phyloP scores from a whole-genome alignment of 2,113 vertebrate genomes.

The Alces alces region DNA sequence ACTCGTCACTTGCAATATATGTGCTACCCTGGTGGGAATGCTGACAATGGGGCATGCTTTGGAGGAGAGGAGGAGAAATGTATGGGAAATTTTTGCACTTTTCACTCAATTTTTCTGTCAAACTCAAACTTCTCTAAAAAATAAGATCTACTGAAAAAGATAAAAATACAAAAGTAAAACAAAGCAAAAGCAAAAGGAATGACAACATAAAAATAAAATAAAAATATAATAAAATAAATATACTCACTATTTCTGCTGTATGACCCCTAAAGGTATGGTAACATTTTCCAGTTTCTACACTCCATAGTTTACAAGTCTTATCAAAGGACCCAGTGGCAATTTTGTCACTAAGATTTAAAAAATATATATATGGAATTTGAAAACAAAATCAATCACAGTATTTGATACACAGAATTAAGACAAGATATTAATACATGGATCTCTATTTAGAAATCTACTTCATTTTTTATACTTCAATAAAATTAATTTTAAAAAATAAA shows the following conservation, averaged over 20 bases:
- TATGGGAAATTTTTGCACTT: neutral
- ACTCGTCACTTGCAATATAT: neutral
- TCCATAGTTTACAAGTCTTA: conserved; percentile 96
- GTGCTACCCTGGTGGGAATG: neutral
- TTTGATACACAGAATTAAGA: neutral
- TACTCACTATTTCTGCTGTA: conserved; percentile 93
- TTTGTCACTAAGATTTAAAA: conserved; percentile 87
- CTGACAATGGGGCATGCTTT: too few relatives aligned
- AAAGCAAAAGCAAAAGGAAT: neutral
- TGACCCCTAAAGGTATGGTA: conserved; percentile 93
- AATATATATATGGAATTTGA: neutral
- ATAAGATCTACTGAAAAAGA: neutral
- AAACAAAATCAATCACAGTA: neutral
- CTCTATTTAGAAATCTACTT: neutral
- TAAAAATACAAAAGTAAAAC: neutral
- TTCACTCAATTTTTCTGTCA: neutral
- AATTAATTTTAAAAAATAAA: neutral
- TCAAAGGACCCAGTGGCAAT: conserved; percentile 98
- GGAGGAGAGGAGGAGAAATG: too few relatives aligned
- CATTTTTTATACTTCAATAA: neutral
- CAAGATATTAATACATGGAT: neutral
- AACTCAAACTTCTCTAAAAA: neutral
- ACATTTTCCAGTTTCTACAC: conserved; percentile 91
- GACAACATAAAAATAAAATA: neutral
- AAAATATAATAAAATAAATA: neutral